Conservation (phyloP, 2,888 invertebrate species). For the Latrodectus elegans region DNA sequence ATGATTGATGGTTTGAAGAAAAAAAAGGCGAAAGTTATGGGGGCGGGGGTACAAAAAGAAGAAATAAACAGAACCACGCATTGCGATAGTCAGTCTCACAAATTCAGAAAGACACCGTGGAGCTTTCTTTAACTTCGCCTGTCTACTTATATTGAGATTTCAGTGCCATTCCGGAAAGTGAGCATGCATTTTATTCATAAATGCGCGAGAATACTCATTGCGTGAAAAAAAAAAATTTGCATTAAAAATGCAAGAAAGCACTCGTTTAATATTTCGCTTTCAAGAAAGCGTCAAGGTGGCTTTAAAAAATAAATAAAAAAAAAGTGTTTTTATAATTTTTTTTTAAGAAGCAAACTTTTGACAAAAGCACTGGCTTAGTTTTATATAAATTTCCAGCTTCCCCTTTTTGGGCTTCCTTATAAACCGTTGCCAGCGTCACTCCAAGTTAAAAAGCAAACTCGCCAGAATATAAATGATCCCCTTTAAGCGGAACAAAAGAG, state of each 20-base stretch:
- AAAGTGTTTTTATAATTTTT: neutral
- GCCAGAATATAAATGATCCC: slow-evolving; percentile 60
- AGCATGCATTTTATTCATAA: slow-evolving; percentile 11
- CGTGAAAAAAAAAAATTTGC: neutral
- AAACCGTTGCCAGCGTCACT: slow-evolving; percentile 17
- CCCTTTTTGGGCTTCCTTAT: neutral
- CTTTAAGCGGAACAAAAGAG: slow-evolving; percentile 47
- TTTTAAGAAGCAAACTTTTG: neutral
- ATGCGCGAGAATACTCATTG: slow-evolving; percentile 2
- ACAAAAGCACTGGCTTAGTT: slow-evolving; percentile 18
- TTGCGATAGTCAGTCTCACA: no score
- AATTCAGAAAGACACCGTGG: no score
- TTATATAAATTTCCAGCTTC: slow-evolving; percentile 48
- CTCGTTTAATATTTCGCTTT: slow-evolving; percentile 1
- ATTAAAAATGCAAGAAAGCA: neutral
- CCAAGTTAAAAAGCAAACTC: slow-evolving; percentile 57
- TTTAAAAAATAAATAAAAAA: neutral
- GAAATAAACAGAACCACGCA: no score
- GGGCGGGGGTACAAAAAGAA: no score
- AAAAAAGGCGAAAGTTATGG: no score
- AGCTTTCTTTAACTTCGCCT: neutral
- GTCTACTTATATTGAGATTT: slow-evolving; percentile 12
- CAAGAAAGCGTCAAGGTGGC: slow-evolving; percentile 1
- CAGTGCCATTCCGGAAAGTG: neutral
- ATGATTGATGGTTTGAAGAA: no score